Evolutionary conservation across 2,888 invertebrate species (phyloP).

Genomic region (Coelinius sp.): DNA sequence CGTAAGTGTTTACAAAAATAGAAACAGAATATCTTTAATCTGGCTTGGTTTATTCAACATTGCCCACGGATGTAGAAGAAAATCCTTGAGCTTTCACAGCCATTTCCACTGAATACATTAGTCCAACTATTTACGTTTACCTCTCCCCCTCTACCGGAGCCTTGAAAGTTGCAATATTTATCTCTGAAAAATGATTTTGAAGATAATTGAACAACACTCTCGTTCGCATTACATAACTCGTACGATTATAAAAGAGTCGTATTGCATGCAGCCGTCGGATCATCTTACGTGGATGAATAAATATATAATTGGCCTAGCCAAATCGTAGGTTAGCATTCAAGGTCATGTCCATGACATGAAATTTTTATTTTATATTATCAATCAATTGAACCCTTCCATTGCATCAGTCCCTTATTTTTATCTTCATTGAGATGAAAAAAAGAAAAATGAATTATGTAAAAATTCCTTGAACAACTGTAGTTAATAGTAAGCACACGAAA

Average conservation of each 20-base stretch:
- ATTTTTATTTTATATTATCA: slow-evolving; percentile 46
- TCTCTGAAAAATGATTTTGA: neutral
- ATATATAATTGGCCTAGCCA: slow-evolving; percentile 63
- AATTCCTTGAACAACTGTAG: neutral
- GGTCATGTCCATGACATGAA: slow-evolving; percentile 64
- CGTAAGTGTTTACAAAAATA: slow-evolving; percentile 22
- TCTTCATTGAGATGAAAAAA: neutral
- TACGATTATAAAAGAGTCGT: slow-evolving; percentile 38
- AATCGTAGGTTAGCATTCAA: slow-evolving; percentile 58
- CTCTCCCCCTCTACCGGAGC: neutral
- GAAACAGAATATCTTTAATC: neutral
- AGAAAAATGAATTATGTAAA: neutral
- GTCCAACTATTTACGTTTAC: neutral
- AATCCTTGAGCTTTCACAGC: neutral
- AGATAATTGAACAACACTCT: neutral
- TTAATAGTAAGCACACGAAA: neutral
- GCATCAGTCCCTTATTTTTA: neutral
- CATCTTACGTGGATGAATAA: slow-evolving; percentile 65
- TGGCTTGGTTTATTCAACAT: neutral
- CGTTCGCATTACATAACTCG: slow-evolving; percentile 26
- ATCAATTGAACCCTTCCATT: neutral
- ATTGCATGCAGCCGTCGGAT: slow-evolving; percentile 60
- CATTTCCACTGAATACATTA: neutral
- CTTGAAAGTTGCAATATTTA: too few species aligned
- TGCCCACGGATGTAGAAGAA: neutral